Percentiles rank a stretch among this genome's conserved stretches.
These are phyloP conservation scores for Melipona bicolor DNA, from an alignment of 2,888 invertebrate species.

Conservation along the genomic window DNA sequence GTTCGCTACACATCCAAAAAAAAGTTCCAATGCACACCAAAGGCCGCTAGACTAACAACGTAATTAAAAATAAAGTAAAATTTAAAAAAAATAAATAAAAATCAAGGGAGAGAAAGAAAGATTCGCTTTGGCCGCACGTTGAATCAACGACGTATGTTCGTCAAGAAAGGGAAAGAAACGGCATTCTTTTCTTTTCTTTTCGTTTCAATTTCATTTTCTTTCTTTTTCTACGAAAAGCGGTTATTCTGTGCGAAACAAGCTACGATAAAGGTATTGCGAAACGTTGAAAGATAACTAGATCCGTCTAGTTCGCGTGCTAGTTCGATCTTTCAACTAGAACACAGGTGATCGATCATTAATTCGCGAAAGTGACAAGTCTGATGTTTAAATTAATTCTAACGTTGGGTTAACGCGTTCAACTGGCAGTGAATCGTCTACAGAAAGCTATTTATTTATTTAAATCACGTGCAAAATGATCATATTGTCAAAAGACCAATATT, in stretches of 20 bases:
- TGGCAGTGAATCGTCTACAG: neutral
- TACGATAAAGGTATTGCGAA: constrained; percentile 16
- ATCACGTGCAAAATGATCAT: no score
- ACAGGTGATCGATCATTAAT: neutral
- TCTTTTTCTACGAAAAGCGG: constrained; percentile 42
- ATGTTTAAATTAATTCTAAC: neutral
- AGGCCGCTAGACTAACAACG: constrained; percentile 51
- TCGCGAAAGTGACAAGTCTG: neutral
- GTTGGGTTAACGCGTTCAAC: constrained; percentile 22
- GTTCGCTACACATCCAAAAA: constrained; percentile 59
- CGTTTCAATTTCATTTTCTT: neutral
- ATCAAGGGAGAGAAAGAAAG: constrained; percentile 12
- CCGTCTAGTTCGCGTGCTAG: neutral
- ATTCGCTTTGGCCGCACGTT: constrained; percentile 1
- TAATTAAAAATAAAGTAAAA: constrained; percentile 7
- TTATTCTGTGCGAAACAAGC: constrained; percentile 48
- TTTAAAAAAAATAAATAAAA: constrained; percentile 8
- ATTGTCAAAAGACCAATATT: no score
- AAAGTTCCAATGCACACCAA: constrained; percentile 66
- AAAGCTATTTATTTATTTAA: neutral
- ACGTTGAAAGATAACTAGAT: constrained; percentile 4
- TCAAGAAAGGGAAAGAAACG: constrained; percentile 17
- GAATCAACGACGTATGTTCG: neutral
- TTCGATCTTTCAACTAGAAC: constrained; percentile 6
- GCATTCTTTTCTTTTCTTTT: constrained; percentile 10